A percentile compares a stretch with the other conserved stretches of the same genome.
Conservation (phyloP, 2,113 vertebrate species). For the Mionectes macconnelli region DNA sequence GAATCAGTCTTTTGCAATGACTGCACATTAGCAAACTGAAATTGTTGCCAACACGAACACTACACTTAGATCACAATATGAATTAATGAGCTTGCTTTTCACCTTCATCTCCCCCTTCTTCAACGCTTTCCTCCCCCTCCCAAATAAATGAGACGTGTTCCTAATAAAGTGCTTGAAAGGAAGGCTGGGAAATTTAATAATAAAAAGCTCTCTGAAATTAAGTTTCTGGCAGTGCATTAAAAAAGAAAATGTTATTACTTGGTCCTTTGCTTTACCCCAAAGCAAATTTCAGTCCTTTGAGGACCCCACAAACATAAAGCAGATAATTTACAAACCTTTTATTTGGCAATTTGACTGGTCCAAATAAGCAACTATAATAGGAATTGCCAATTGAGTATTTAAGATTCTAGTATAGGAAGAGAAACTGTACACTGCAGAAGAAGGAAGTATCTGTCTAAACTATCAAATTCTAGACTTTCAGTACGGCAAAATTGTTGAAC, state of each 20-base stretch:
- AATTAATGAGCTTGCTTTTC: conserved; percentile 52
- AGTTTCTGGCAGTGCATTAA: conserved; percentile 40
- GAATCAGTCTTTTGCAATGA: neutral
- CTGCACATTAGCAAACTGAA: conserved; percentile 33
- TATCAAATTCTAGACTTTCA: neutral
- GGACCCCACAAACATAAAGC: conserved; percentile 25
- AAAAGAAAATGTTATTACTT: conserved; percentile 46
- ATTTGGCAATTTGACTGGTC: conserved; percentile 42
- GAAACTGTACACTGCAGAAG: neutral
- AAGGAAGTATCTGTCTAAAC: neutral
- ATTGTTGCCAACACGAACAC: conserved; percentile 4
- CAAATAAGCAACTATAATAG: conserved; percentile 38
- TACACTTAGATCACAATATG: conserved; percentile 24
- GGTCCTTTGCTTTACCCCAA: conserved; percentile 43
- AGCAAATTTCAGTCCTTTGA: conserved; percentile 62
- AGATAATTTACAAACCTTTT: conserved; percentile 53
- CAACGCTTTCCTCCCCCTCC: neutral
- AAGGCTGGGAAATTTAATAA: conserved; percentile 50
- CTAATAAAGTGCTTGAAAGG: conserved; percentile 40
- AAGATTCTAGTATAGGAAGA: neutral
- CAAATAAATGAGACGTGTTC: conserved; percentile 24
- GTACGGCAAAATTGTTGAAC: neutral
- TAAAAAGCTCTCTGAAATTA: conserved; percentile 56
- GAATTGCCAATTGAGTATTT: neutral
- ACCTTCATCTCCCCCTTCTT: conserved; percentile 16